Evolutionary conservation across 2,888 invertebrate genomes (phyloP), one percentile per base, ranked within the genome.

Genomic region (Troides helena): DNA sequence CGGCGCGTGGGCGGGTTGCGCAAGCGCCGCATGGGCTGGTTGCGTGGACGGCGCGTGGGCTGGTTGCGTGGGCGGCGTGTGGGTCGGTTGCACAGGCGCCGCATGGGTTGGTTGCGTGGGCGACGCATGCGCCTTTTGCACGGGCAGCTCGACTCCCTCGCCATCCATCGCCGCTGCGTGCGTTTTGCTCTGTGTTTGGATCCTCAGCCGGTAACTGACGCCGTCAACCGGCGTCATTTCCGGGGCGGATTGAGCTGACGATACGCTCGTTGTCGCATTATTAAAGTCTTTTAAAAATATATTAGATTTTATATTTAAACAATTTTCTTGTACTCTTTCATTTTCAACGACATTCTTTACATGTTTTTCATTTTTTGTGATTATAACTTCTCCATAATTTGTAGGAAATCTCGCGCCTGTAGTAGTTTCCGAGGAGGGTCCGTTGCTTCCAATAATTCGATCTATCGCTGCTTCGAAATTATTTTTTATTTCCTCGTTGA

Each of bases 131-230:
- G 39, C 39, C 7, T 1, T 7, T 39, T 39, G 39, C 39, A 8
- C 8, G 39, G 39, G 39, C 39, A 8, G 7, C 8, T 7, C 39
- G 39, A 10, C 39, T 39, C 8, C 7, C 1, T 8, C 39, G 10
- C 8, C 39, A 8, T 39, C 5, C 39, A 10, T 10, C 8, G 39
- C 39, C 39, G 39, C 39, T 39, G 39, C 39, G 7, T 39, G 39
- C 39, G 10, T 1, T 10, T 39, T 8, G 39, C 10, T 39, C 39
- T 10, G 39, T 10, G 39, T 39, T 10, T 39, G 89, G 76, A 92
- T 91, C 85, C 87, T 92, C 68, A 92, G 83, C 78, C 85, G 90
- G 74, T 92, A 91, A 77, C 88, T 89, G 14, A 92, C 88, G 68
- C 81, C 84, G 73, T 87, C 84, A 61, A 76, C 72, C 53, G 77